Percentiles rank a stretch among this genome's conserved stretches.
These are phyloP conservation scores for Malthinus flaveolus DNA, from an alignment of 2,888 invertebrate genomes.

Conservation along the genomic window DNA sequence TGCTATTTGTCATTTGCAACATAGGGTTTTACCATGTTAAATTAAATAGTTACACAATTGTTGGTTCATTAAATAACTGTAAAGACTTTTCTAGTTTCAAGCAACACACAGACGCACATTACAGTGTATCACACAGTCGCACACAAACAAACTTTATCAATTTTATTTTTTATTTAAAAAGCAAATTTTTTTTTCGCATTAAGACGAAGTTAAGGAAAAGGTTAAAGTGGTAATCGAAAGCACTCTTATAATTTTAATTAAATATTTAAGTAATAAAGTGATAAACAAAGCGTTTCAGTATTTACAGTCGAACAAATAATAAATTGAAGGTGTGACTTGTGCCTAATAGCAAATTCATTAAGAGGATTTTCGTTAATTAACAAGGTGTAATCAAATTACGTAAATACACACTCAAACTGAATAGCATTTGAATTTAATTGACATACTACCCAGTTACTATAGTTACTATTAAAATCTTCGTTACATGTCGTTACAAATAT, in stretches of 20 bases:
- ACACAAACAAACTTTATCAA: too few species aligned
- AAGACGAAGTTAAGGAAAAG: too few species aligned
- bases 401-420: conserved; percentile 48
- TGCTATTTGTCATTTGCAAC: too few species aligned
- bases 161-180: too few species aligned
- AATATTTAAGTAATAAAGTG: conserved; percentile 9
- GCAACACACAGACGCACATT: too few species aligned
- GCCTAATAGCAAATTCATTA: conserved; percentile 47
- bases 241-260: neutral
- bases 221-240: too few species aligned
- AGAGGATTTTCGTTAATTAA: conserved; percentile 50
- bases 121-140: too few species aligned
- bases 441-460: conserved; percentile 36
- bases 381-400: conserved; percentile 52
- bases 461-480: conserved; percentile 28
- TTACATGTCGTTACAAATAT: conserved; percentile 17
- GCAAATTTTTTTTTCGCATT: too few species aligned
- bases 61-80: too few species aligned
- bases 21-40: too few species aligned
- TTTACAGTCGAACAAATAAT: conserved; percentile 22
- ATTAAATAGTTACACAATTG: too few species aligned
- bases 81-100: too few species aligned
- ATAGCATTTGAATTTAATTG: conserved; percentile 41
- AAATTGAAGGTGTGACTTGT: conserved; percentile 44
- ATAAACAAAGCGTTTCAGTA: conserved; percentile 15